These are phyloP conservation scores for Macrophya alboannulata DNA, from an alignment of 2,888 invertebrate species.

Conservation along the genomic window DNA sequence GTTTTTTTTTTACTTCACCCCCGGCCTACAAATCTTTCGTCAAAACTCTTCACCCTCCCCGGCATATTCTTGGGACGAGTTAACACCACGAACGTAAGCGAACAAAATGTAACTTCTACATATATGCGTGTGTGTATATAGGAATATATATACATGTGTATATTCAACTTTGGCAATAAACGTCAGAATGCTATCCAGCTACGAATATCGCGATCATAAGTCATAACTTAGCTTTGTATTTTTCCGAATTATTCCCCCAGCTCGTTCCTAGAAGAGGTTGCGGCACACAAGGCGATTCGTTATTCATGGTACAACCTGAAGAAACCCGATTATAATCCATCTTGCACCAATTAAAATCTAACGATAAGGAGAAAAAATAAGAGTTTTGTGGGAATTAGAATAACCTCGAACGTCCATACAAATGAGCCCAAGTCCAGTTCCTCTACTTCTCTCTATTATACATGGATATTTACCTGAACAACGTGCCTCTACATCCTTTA, in stretches of 20 bases:
- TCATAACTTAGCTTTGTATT: constrained; percentile 49
- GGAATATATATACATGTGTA: background rate
- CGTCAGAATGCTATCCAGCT: constrained; percentile 44
- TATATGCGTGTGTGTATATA: background rate
- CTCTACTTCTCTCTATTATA: background rate
- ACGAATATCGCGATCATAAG: constrained; percentile 48
- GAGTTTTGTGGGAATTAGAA: background rate
- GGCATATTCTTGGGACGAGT: constrained; percentile 38
- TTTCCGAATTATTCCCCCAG: constrained; percentile 46
- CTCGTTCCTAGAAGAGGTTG: background rate
- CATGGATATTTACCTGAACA: background rate
- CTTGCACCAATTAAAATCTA: background rate
- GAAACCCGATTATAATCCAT: background rate
- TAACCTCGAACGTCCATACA: background rate
- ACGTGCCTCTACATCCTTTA: background rate
- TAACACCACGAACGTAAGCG: constrained; percentile 41
- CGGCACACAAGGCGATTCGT: constrained; percentile 17
- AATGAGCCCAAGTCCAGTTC: background rate
- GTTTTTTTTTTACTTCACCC: background rate
- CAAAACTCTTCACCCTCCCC: constrained; percentile 26
- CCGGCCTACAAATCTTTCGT: constrained; percentile 29
- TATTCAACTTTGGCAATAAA: constrained; percentile 54
- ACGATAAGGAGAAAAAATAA: background rate
- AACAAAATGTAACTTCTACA: constrained; percentile 29
- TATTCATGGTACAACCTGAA: constrained; percentile 19